phyloP scores from a whole-genome alignment of 2,113 vertebrate genomes.

The Corythoichthys intestinalis region DNA sequence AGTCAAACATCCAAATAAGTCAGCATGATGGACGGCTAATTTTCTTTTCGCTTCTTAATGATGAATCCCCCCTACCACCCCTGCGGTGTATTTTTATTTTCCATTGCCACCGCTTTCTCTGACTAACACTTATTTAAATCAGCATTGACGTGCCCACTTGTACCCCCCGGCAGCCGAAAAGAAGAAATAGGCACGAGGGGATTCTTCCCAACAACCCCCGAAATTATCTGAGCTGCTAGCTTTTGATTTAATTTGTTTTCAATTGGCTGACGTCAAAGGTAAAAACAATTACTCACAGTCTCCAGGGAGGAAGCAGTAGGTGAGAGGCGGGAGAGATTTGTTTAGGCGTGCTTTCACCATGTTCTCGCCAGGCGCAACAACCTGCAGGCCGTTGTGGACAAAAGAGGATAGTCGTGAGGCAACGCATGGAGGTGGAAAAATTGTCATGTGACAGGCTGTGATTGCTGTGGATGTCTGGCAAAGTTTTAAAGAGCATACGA shows the following conservation, averaged over 20 bases:
- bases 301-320: not conserved
- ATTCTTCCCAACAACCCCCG: not conserved
- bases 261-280: not conserved
- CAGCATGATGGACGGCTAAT: constrained; percentile 47
- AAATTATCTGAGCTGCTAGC: not conserved
- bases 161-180: not conserved
- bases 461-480: no score
- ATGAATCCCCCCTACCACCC: not conserved
- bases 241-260: not conserved
- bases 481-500: no score
- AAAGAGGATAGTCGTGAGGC: not conserved
- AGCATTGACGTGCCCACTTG: not conserved
- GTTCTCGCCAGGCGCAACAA: not conserved
- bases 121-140: constrained; percentile 8
- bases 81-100: constrained; percentile 3
- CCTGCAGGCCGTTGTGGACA: not conserved
- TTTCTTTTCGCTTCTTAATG: constrained; percentile 44
- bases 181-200: not conserved
- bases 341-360: not conserved
- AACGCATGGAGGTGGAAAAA: no score
- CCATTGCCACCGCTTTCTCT: not conserved
- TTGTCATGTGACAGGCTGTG: not conserved
- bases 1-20: constrained; percentile 34
- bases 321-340: not conserved
- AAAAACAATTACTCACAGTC: not conserved